Evolutionary conservation across 2,888 invertebrate genomes (phyloP).

Genomic region (Drosophila maculinotata): DNA sequence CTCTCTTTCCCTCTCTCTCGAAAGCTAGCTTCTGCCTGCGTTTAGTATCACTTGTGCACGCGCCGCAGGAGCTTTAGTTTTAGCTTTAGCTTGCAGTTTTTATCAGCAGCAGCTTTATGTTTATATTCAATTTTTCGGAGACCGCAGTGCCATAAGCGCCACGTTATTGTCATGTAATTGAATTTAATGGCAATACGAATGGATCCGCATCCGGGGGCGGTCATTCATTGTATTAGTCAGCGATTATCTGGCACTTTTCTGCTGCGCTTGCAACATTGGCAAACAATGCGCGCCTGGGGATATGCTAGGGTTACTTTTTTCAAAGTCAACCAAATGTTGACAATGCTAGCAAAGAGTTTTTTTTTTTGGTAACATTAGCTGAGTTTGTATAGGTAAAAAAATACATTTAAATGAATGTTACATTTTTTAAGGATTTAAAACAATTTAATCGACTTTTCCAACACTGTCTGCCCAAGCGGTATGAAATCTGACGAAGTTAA

Average conservation of each 20-base stretch:
- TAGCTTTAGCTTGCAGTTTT: conserved; percentile 60
- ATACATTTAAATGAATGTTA: conserved; percentile 1
- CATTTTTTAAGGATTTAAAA: neutral
- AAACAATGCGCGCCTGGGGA: conserved; percentile 45
- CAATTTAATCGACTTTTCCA: neutral
- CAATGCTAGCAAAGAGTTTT: conserved; percentile 16
- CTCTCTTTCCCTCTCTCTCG: neutral
- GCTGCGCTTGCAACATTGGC: conserved; percentile 65
- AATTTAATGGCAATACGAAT: conserved; percentile 75
- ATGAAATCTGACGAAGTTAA: conserved; percentile 1
- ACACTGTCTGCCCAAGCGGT: conserved; percentile 2
- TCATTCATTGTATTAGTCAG: conserved; percentile 71
- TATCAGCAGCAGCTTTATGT: conserved; percentile 73
- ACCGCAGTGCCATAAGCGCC: conserved; percentile 74
- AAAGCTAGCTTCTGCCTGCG: too few relatives aligned
- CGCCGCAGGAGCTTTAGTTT: conserved; percentile 47
- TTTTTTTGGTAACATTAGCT: conserved; percentile 33
- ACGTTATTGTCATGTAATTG: conserved; percentile 80
- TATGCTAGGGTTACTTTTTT: conserved; percentile 9
- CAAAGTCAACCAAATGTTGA: conserved; percentile 26
- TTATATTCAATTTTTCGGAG: conserved; percentile 73
- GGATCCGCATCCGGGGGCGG: conserved; percentile 68
- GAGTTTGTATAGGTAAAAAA: conserved; percentile 1
- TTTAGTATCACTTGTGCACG: conserved; percentile 29
- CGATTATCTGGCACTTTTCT: conserved; percentile 73